A percentile compares a stretch with the other conserved stretches of the same genome.
These are phyloP conservation scores for Phortica variegata DNA, from an alignment of 1,140 invertebrate species.

Conservation along the genomic window DNA sequence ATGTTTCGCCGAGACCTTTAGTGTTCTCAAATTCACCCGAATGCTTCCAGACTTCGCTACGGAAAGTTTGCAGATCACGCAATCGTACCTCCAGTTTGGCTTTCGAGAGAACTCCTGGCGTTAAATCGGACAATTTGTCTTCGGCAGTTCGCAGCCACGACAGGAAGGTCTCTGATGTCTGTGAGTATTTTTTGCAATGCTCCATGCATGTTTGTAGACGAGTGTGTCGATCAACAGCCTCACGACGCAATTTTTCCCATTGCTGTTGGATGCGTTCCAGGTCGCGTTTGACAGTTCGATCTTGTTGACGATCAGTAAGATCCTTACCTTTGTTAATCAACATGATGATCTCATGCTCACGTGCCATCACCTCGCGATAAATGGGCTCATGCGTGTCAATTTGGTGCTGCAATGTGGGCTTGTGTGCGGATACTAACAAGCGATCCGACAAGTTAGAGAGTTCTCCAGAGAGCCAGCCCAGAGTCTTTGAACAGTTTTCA, in stretches of 20 bases:
- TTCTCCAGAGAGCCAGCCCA: slow-evolving; percentile 85
- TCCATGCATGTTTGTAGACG: slow-evolving; percentile 86
- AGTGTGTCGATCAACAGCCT: slow-evolving; percentile 80
- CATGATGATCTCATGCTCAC: slow-evolving; percentile 94
- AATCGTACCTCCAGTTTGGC: slow-evolving; percentile 86
- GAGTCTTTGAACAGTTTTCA: slow-evolving; percentile 78
- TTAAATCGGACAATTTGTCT: slow-evolving; percentile 78
- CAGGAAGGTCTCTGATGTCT: slow-evolving; percentile 78
- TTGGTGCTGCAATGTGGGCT: slow-evolving; percentile 80
- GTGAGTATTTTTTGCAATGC: slow-evolving; percentile 88
- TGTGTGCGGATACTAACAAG: slow-evolving; percentile 82
- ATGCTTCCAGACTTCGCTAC: slow-evolving; percentile 88
- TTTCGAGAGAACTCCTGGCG: slow-evolving; percentile 78
- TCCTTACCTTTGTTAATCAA: slow-evolving; percentile 87
- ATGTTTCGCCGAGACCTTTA: slow-evolving; percentile 80
- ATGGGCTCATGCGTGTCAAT: slow-evolving; percentile 84
- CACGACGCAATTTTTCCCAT: slow-evolving; percentile 87
- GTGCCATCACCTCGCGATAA: slow-evolving; percentile 82
- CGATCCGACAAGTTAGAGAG: slow-evolving; percentile 73
- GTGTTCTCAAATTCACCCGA: slow-evolving; percentile 91
- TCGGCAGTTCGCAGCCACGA: slow-evolving; percentile 87
- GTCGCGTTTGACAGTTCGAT: slow-evolving; percentile 66
- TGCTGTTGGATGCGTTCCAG: slow-evolving; percentile 83
- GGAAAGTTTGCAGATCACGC: slow-evolving; percentile 84
- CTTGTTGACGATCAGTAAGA: slow-evolving; percentile 65